Percentiles rank a stretch among this genome's conserved stretches.
phyloP scores from a whole-genome alignment of 2,888 invertebrate species.

The Pyrrhia umbra region DNA sequence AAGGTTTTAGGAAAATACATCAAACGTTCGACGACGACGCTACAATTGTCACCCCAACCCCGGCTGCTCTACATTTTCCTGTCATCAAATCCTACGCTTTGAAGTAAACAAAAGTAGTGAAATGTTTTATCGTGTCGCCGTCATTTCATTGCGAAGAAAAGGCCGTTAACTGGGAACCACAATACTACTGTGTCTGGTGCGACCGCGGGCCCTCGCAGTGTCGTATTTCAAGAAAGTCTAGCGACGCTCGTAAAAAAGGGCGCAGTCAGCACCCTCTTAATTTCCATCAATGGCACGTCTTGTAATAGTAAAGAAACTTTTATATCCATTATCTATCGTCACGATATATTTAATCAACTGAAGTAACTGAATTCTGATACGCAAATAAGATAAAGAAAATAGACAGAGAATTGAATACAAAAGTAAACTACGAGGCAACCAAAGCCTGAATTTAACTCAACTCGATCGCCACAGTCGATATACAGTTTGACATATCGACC shows the following conservation, averaged over 20 bases:
- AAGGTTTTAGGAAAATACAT: constrained; percentile 70
- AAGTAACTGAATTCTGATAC: constrained; percentile 25
- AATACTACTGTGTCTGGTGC: constrained; percentile 65
- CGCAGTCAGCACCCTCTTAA: constrained; percentile 72
- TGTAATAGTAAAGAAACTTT: constrained; percentile 58
- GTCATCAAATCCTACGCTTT: constrained; percentile 75
- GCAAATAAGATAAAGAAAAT: constrained; percentile 20
- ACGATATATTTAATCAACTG: constrained; percentile 49
- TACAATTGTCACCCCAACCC: constrained; percentile 69
- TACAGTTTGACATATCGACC: constrained; percentile 1
- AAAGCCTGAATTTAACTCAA: background rate
- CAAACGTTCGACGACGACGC: constrained; percentile 64
- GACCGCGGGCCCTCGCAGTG: constrained; percentile 67
- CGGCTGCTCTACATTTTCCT: constrained; percentile 68
- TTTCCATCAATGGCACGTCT: constrained; percentile 71
- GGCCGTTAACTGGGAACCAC: constrained; percentile 67
- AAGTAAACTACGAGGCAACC: background rate
- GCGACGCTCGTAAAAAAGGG: constrained; percentile 80
- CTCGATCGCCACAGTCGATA: background rate
- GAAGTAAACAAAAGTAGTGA: constrained; percentile 83
- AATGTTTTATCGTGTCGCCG: constrained; percentile 81
- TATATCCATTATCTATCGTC: constrained; percentile 31
- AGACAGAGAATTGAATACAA: background rate
- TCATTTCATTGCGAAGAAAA: constrained; percentile 66
- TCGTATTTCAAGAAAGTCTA: constrained; percentile 83